phyloP scores from a whole-genome alignment of 2,113 vertebrate species.

The Paramormyrops kingsleyae region DNA sequence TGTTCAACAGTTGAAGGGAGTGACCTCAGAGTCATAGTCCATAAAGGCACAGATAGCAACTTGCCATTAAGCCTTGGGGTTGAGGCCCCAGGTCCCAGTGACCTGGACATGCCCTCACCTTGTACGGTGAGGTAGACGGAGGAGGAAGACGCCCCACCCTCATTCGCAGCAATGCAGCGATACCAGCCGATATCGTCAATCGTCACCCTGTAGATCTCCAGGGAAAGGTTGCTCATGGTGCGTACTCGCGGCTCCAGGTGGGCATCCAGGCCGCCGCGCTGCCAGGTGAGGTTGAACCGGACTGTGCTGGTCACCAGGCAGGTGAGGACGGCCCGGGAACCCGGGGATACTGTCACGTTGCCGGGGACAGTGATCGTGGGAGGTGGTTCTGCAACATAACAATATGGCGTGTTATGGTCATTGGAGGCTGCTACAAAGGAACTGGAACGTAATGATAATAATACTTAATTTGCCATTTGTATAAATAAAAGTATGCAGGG shows the following conservation, averaged over 20 bases:
- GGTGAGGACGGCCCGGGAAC: constrained; percentile 67
- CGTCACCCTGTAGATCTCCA: constrained; percentile 66
- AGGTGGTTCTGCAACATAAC: constrained; percentile 75
- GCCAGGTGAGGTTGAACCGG: constrained; percentile 85
- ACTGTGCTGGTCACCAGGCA: constrained; percentile 74
- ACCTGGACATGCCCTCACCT: constrained; percentile 60
- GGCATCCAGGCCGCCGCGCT: constrained; percentile 58
- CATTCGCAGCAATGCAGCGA: constrained; percentile 67
- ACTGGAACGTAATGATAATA: neutral
- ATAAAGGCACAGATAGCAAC: neutral
- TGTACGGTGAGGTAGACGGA: constrained; percentile 76
- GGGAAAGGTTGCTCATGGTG: constrained; percentile 66
- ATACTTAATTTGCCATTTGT: neutral
- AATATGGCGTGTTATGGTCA: neutral
- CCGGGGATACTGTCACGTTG: constrained; percentile 68
- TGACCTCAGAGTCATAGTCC: neutral
- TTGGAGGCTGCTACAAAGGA: neutral
- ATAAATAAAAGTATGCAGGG: neutral
- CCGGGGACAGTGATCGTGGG: constrained; percentile 65
- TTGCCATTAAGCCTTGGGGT: neutral
- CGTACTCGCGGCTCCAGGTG: constrained; percentile 54
- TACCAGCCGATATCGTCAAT: constrained; percentile 71
- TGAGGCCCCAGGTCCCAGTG: neutral
- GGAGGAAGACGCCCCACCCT: constrained; percentile 67
- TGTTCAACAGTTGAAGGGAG: neutral